These are phyloP conservation scores for Poecilia velifera DNA, from an alignment of 2,797 vertebrate genomes.

Conservation along the genomic window DNA sequence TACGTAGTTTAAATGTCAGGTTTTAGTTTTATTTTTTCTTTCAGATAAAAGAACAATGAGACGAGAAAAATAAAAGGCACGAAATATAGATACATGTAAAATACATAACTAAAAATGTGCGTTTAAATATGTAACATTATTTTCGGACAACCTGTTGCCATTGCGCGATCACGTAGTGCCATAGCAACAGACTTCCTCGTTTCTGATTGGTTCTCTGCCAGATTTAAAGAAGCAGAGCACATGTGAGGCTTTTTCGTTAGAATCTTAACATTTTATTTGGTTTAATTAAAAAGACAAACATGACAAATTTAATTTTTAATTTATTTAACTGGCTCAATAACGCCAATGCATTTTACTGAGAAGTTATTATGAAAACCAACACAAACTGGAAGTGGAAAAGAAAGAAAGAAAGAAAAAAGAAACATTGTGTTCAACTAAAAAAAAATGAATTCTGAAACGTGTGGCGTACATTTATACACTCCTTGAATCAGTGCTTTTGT, in stretches of 20 bases:
- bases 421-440: not conserved
- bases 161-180: not conserved
- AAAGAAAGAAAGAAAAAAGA: too few relatives aligned
- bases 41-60: not conserved
- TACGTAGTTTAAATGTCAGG: constrained; percentile 64
- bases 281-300: not conserved
- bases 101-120: not conserved
- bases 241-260: not conserved
- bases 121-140: not conserved
- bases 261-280: not conserved
- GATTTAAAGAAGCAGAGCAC: not conserved
- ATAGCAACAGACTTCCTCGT: not conserved
- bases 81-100: not conserved
- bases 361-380: not conserved
- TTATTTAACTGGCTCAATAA: not conserved
- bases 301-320: too few relatives aligned
- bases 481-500: too few relatives aligned
- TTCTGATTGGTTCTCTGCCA: not conserved
- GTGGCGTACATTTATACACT: too few relatives aligned
- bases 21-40: not conserved
- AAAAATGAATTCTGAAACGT: not conserved
- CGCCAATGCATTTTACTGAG: not conserved
- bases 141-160: not conserved
- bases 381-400: not conserved
- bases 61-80: not conserved